Conservation (phyloP, 1,140 invertebrate genomes). For the Bombus affinis region DNA sequence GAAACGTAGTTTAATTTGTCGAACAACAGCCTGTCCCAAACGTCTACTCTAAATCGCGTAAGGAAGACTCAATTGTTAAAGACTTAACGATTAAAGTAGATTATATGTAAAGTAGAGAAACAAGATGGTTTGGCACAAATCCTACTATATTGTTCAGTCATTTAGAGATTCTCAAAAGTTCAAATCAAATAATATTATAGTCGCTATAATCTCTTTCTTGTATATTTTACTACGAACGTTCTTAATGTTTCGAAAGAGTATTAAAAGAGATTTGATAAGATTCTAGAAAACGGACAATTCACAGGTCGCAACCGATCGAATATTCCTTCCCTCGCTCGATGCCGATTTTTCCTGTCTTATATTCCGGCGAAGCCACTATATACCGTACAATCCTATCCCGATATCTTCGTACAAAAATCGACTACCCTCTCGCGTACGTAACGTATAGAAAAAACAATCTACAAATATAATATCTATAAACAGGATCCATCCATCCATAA, state of each 20-base stretch:
- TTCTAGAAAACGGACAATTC: slow-evolving; percentile 1
- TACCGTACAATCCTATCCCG: neutral
- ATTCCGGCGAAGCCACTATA: neutral
- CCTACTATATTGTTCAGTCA: neutral
- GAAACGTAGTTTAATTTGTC: too few species aligned
- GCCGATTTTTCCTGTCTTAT: slow-evolving; percentile 12
- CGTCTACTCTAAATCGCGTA: neutral
- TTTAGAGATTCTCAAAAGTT: neutral
- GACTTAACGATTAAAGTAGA: too few species aligned
- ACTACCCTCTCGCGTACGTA: neutral
- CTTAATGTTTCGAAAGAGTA: too few species aligned
- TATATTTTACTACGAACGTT: too few species aligned
- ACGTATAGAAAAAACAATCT: neutral
- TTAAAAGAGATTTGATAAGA: neutral
- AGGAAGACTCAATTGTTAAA: slow-evolving; percentile 8
- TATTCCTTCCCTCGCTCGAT: neutral
- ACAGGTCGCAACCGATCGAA: neutral
- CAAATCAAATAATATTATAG: neutral
- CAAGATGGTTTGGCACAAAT: slow-evolving; percentile 5
- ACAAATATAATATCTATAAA: neutral
- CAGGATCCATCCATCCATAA: neutral
- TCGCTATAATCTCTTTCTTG: too few species aligned
- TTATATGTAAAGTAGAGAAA: too few species aligned
- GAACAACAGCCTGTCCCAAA: too few species aligned
- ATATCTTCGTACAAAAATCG: neutral